These are phyloP conservation scores for Microtus pennsylvanicus DNA, from an alignment of 2,113 vertebrate species.

Conservation along the genomic window DNA sequence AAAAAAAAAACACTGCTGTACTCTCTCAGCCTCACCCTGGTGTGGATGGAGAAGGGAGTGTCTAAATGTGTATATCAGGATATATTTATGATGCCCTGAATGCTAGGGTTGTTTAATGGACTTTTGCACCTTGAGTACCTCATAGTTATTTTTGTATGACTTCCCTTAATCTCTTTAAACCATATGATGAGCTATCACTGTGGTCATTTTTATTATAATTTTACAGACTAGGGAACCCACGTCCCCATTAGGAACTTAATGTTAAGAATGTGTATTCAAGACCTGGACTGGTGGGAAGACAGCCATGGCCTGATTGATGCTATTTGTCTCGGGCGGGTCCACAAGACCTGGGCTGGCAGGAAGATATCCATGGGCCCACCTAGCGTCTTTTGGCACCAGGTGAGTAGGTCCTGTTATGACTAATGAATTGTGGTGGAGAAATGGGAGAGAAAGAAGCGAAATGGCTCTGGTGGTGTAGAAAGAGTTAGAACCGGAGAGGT, in stretches of 20 bases:
- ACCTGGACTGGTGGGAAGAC: too few relatives aligned
- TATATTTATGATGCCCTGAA: background rate
- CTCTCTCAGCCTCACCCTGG: background rate
- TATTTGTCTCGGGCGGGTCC: too few relatives aligned
- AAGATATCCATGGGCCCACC: too few relatives aligned
- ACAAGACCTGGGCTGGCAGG: too few relatives aligned
- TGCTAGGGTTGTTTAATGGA: background rate
- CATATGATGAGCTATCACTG: background rate
- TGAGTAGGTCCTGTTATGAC: background rate
- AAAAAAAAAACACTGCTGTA: background rate
- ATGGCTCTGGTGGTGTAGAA: background rate
- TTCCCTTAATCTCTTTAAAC: background rate
- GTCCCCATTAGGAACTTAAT: background rate
- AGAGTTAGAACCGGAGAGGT: background rate
- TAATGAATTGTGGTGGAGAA: background rate
- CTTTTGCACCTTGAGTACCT: background rate
- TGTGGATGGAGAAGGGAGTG: background rate
- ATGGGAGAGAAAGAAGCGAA: background rate
- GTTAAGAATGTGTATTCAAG: background rate
- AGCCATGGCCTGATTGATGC: too few relatives aligned
- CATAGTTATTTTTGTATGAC: background rate
- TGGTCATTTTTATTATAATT: background rate
- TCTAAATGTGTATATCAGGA: background rate
- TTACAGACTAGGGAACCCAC: conserved; percentile 12
- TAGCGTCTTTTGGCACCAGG: background rate